Percentiles rank a stretch among this genome's conserved stretches.
Evolutionary conservation across 1,140 invertebrate species (phyloP).

Genomic region (fruit fly (Drosophila melanogaster)): Release_6_plus_ISO1_MT NC_004354.4:4310501-4311000

Average conservation of each 20-base stretch:
- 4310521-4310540: constrained; percentile 4
- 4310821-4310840: constrained; percentile 56
- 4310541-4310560: constrained; percentile 18
- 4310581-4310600: constrained; percentile 83
- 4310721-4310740: not conserved
- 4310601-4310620: constrained; percentile 82
- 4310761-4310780: constrained; percentile 15
- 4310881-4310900: too few relatives aligned
- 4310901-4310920: too few relatives aligned
- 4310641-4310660: constrained; percentile 44
- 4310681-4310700: too few relatives aligned
- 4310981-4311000: constrained; percentile 30
- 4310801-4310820: constrained; percentile 70
- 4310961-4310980: constrained; percentile 25
- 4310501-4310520: constrained; percentile 76
- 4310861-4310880: too few relatives aligned
- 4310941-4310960: constrained; percentile 4
- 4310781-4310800: constrained; percentile 64
- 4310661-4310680: not conserved
- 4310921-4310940: not conserved
- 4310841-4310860: constrained; percentile 21
- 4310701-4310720: too few relatives aligned
- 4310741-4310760: not conserved
- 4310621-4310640: constrained; percentile 82
- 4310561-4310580: constrained; percentile 71